phyloP scores from a whole-genome alignment of 1,140 invertebrate species.

The Augochlora pura region DNA sequence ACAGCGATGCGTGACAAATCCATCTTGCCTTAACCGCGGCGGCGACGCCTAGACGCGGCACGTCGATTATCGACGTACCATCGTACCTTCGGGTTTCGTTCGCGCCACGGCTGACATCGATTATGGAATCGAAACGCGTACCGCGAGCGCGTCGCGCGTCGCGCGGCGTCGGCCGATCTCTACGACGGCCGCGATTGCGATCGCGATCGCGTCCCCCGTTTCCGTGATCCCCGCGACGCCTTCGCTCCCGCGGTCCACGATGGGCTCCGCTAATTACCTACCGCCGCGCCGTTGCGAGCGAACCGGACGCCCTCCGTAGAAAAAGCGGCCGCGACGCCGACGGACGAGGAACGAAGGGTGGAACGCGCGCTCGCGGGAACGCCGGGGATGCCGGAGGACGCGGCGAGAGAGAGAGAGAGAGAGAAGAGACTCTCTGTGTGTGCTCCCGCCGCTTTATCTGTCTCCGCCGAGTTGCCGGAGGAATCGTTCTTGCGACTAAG shows the following conservation, averaged over 20 bases:
- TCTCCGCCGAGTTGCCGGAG: constrained; percentile 47
- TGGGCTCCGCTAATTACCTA: constrained; percentile 47
- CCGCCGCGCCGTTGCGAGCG: neutral
- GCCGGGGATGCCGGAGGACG: too few species aligned
- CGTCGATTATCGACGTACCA: constrained; percentile 59
- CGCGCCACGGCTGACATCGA: constrained; percentile 25
- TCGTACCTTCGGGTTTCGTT: constrained; percentile 36
- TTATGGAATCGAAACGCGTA: constrained; percentile 18
- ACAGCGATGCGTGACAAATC: constrained; percentile 79
- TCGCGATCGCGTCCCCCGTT: too few species aligned
- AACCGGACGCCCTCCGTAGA: too few species aligned
- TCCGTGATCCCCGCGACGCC: neutral
- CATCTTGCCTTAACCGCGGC: constrained; percentile 72
- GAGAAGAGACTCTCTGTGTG: neutral
- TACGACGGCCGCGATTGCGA: too few species aligned
- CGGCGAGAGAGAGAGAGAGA: neutral
- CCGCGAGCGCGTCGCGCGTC: too few species aligned
- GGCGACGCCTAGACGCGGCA: constrained; percentile 55
- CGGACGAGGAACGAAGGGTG: neutral
- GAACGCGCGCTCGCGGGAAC: neutral
- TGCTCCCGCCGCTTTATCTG: constrained; percentile 50
- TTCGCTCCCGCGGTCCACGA: neutral
- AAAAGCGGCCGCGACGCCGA: constrained; percentile 1
- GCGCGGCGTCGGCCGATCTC: neutral
- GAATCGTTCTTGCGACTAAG: constrained; percentile 62